Percentiles rank a stretch among this genome's conserved stretches.
Evolutionary conservation across 2,888 invertebrate genomes (phyloP).

Genomic region (Oxystoma pomonae): DNA sequence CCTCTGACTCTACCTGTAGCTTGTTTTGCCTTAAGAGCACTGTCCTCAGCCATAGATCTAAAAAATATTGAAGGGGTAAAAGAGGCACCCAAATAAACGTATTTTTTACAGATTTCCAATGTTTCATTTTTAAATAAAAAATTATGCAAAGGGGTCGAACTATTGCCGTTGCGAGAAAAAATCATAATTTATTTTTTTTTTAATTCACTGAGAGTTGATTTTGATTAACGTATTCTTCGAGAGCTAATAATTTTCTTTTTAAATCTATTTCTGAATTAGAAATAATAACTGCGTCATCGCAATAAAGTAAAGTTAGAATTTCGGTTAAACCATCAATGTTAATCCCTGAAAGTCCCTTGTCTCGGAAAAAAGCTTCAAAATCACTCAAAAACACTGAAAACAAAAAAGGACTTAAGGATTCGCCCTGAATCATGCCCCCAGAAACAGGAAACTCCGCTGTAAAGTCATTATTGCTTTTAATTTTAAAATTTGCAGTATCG

Average conservation of each 20-base stretch:
- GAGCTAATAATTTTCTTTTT: neutral
- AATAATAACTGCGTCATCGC: neutral
- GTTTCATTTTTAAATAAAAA: neutral
- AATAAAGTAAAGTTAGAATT: neutral
- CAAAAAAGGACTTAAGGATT: neutral
- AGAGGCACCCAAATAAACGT: neutral
- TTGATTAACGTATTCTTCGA: neutral
- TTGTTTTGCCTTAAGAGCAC: neutral
- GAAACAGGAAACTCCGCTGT: neutral
- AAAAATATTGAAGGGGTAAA: neutral
- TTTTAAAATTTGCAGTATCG: neutral
- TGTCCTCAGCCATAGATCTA: neutral
- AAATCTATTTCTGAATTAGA: neutral
- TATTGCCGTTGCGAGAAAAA: neutral
- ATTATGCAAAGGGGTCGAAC: neutral
- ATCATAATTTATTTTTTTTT: neutral
- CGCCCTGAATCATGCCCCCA: neutral
- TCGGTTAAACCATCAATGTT: neutral
- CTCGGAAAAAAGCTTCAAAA: neutral
- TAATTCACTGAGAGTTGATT: neutral
- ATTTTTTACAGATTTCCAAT: neutral
- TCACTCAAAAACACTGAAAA: neutral
- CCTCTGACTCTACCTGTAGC: neutral
- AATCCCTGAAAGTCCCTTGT: neutral
- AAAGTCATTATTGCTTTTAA: neutral